Conservation (phyloP, 2,888 invertebrate species). For the Entomobrya multifasciata region DNA sequence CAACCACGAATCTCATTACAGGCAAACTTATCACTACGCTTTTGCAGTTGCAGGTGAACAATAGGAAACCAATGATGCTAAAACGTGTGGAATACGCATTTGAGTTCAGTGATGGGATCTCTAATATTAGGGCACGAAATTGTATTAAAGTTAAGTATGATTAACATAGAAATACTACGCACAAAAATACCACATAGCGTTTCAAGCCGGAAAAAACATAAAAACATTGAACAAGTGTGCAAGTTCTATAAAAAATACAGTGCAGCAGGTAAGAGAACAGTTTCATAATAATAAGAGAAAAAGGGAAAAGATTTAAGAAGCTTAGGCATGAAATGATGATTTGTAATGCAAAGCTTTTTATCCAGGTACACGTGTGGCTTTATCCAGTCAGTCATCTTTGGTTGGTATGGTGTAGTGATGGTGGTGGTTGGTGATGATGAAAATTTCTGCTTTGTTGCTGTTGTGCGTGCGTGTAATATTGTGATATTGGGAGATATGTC, state of each 20-base stretch:
- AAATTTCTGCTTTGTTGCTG: neutral
- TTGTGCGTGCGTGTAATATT: neutral
- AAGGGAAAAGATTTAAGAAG: constrained; percentile 40
- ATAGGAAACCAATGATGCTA: neutral
- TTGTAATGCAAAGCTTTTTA: constrained; percentile 62
- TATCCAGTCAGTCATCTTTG: constrained; percentile 35
- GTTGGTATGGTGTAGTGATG: neutral
- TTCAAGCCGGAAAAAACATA: neutral
- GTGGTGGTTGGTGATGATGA: neutral
- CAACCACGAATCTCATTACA: no score
- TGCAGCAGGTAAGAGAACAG: neutral
- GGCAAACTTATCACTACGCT: no score
- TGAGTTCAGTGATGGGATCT: constrained; percentile 27
- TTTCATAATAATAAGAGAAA: no score
- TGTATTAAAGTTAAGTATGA: neutral
- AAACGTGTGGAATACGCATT: constrained; percentile 1
- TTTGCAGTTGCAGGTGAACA: neutral
- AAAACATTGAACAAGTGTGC: neutral
- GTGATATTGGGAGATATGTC: no score
- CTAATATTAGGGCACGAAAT: neutral
- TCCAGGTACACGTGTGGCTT: constrained; percentile 64
- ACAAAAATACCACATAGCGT: constrained; percentile 7
- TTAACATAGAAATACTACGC: neutral
- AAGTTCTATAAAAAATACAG: neutral
- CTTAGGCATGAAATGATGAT: constrained; percentile 63